Conservation (phyloP, 2,113 vertebrate genomes). For the Limnothrissa miodon region DNA sequence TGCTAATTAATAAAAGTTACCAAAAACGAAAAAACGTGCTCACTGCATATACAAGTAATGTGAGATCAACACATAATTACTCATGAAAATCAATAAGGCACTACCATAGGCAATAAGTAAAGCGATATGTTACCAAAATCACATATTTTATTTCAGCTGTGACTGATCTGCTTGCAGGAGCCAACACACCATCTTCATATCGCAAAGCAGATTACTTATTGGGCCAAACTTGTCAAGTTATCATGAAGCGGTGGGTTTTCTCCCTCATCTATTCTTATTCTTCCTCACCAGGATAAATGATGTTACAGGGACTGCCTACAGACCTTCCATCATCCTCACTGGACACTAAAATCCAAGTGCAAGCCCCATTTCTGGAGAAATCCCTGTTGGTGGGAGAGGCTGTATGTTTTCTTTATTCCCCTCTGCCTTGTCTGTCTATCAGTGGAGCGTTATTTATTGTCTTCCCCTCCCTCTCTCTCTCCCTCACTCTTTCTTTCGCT, state of each 20-base stretch:
- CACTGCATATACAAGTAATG: too few relatives aligned
- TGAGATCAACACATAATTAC: too few relatives aligned
- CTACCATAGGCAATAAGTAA: too few relatives aligned
- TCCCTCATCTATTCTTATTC: not conserved
- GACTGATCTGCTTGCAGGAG: not conserved
- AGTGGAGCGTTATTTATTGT: constrained; percentile 55
- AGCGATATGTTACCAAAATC: too few relatives aligned
- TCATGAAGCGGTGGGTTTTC: constrained; percentile 23
- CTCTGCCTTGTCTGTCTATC: constrained; percentile 47
- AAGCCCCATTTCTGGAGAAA: not conserved
- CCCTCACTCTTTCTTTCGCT: not conserved
- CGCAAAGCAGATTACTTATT: not conserved
- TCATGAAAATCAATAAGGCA: too few relatives aligned
- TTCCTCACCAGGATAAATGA: constrained; percentile 17
- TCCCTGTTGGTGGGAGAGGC: constrained; percentile 19
- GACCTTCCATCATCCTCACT: constrained; percentile 30
- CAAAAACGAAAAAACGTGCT: too few relatives aligned
- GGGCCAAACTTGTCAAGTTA: constrained; percentile 16
- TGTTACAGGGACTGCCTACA: not conserved
- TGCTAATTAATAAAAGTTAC: too few relatives aligned
- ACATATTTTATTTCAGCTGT: not conserved
- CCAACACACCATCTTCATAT: constrained; percentile 8
- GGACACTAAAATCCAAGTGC: constrained; percentile 30
- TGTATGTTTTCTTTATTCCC: constrained; percentile 54
- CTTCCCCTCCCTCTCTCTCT: constrained; percentile 30